Conservation (phyloP, 2,113 vertebrate species). For the Carassius gibelio region DNA sequence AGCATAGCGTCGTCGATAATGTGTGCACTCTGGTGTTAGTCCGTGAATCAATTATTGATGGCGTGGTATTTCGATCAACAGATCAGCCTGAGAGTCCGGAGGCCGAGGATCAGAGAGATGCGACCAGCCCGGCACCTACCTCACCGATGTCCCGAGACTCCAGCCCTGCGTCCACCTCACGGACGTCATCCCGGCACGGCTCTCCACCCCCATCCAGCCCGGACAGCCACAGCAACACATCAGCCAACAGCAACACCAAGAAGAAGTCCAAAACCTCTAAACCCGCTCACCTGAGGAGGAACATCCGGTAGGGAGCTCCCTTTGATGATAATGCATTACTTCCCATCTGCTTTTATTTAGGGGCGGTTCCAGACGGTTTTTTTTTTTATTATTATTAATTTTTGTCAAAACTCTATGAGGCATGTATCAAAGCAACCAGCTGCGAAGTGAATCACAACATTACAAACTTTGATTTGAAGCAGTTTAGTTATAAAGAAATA, state of each 20-base stretch:
- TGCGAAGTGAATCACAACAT: not conserved
- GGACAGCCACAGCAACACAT: slow-evolving; percentile 70
- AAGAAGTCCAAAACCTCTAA: slow-evolving; percentile 85
- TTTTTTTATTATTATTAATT: not conserved
- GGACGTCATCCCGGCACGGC: slow-evolving; percentile 41
- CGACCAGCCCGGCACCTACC: slow-evolving; percentile 82
- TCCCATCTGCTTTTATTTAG: not conserved
- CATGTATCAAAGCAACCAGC: not conserved
- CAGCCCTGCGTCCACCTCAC: slow-evolving; percentile 79
- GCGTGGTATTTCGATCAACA: slow-evolving; percentile 61
- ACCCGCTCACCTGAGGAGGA: slow-evolving; percentile 92
- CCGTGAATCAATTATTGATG: not conserved
- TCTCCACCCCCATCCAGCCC: slow-evolving; percentile 73
- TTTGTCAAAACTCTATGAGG: not conserved
- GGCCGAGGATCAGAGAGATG: slow-evolving; percentile 69
- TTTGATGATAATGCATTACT: not conserved
- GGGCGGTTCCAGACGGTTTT: not conserved
- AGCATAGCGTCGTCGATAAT: not conserved
- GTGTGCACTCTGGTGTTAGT: not conserved
- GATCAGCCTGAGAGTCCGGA: slow-evolving; percentile 83
- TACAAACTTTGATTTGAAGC: not conserved
- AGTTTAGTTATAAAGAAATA: not conserved
- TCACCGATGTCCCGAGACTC: slow-evolving; percentile 83
- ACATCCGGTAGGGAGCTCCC: slow-evolving; percentile 84
- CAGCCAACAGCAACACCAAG: slow-evolving; percentile 71